phyloP scores from a whole-genome alignment of 1,140 invertebrate species.

The Heliconius congener region DNA sequence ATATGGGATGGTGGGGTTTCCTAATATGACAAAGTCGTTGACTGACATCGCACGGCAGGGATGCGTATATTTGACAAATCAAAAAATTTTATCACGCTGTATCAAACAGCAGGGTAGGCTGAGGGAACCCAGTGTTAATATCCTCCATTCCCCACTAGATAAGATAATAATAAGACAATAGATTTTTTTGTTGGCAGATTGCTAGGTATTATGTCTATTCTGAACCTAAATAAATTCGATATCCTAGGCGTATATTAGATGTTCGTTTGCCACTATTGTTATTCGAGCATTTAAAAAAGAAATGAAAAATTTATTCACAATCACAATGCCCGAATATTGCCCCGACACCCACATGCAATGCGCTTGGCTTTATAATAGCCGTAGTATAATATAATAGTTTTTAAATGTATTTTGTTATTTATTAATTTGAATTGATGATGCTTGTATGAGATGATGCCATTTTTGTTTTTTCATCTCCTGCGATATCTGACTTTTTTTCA shows the following conservation, averaged over 20 bases:
- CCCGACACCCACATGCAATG: conserved; percentile 41
- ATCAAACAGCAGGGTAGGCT: too few species aligned
- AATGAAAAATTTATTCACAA: conserved; percentile 48
- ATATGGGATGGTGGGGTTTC: conserved; percentile 53
- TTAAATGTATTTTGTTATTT: conserved; percentile 12
- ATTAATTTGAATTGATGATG: conserved; percentile 8
- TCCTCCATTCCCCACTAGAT: too few species aligned
- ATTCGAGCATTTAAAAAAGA: conserved; percentile 43
- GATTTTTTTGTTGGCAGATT: conserved; percentile 51
- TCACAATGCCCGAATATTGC: conserved; percentile 31
- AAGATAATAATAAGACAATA: conserved; percentile 38
- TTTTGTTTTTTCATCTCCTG: background rate
- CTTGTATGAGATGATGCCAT: background rate
- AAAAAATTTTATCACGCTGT: too few species aligned
- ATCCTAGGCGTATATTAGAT: conserved; percentile 45
- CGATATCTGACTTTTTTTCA: background rate
- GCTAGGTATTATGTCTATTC: conserved; percentile 51
- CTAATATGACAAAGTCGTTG: conserved; percentile 57
- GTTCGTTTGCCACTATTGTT: conserved; percentile 64
- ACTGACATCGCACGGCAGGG: conserved; percentile 53
- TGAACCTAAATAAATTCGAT: conserved; percentile 56
- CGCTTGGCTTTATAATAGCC: background rate
- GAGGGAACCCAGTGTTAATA: too few species aligned
- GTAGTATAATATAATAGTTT: conserved; percentile 3
- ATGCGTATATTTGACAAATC: conserved; percentile 41